Conservation (phyloP, 2,888 invertebrate genomes). For the Chrysolina americana region DNA sequence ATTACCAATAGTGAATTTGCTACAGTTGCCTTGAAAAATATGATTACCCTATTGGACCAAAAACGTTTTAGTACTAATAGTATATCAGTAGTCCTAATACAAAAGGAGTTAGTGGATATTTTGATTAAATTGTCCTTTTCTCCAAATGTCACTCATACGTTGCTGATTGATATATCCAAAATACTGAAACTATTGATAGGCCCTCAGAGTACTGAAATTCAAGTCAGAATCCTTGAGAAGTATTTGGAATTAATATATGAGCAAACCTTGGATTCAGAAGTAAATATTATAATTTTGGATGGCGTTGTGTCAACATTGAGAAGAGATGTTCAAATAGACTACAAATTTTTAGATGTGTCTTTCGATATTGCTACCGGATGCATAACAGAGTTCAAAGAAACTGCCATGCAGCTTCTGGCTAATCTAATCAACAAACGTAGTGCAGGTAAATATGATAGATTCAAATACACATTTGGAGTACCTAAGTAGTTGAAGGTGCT, state of each 20-base stretch:
- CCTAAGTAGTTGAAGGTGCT: too few relatives aligned
- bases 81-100: conserved; percentile 27
- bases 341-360: conserved; percentile 65
- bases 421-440: conserved; percentile 74
- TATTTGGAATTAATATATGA: conserved; percentile 63
- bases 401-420: conserved; percentile 72
- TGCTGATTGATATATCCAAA: conserved; percentile 63
- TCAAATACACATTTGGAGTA: too few relatives aligned
- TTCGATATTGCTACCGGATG: conserved; percentile 63
- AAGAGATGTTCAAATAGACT: conserved; percentile 64
- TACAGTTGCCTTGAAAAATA: conserved; percentile 25
- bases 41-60: conserved; percentile 26
- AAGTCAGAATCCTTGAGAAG: conserved; percentile 68
- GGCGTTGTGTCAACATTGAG: conserved; percentile 72
- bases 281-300: conserved; percentile 70
- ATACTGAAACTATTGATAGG: conserved; percentile 70
- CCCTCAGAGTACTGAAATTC: conserved; percentile 67
- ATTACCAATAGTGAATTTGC: conserved; percentile 16
- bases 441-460: conserved; percentile 53
- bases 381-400: conserved; percentile 59
- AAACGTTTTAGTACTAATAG: conserved; percentile 1
- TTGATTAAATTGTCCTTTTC: conserved; percentile 32
- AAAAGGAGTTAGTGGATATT: conserved; percentile 31
- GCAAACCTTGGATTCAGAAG: conserved; percentile 45
- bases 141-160: neutral